Evolutionary conservation across 2,113 vertebrate species (phyloP).

Genomic region (Catharus fuscescens): DNA sequence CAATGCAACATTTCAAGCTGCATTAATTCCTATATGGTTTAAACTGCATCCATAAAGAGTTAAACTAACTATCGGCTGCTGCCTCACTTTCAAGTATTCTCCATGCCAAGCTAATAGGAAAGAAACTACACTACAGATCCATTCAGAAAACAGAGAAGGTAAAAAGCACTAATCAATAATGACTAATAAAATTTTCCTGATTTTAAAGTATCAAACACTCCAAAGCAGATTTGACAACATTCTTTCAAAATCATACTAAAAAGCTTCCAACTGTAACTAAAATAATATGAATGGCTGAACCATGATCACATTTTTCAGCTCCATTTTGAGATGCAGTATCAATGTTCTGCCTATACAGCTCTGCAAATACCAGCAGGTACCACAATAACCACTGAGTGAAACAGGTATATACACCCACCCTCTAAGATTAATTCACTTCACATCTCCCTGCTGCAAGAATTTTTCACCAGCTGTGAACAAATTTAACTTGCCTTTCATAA

Average conservation of each 20-base stretch:
- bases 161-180: background rate
- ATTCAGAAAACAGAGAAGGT: background rate
- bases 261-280: background rate
- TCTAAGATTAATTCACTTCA: background rate
- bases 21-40: background rate
- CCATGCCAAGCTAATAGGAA: background rate
- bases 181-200: background rate
- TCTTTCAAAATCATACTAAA: background rate
- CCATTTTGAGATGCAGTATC: background rate
- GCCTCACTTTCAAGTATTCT: background rate
- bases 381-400: background rate
- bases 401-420: background rate
- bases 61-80: background rate
- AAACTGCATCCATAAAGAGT: background rate
- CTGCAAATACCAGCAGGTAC: background rate
- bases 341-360: fast-evolving
- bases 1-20: background rate
- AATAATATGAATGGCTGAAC: background rate
- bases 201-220: background rate
- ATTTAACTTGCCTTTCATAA: background rate
- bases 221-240: background rate
- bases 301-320: background rate
- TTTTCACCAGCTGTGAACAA: background rate
- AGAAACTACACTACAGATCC: background rate
- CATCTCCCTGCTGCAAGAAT: background rate